These are phyloP conservation scores for Esox lucius DNA, from an alignment of 2,797 vertebrate species.

Conservation along the genomic window DNA sequence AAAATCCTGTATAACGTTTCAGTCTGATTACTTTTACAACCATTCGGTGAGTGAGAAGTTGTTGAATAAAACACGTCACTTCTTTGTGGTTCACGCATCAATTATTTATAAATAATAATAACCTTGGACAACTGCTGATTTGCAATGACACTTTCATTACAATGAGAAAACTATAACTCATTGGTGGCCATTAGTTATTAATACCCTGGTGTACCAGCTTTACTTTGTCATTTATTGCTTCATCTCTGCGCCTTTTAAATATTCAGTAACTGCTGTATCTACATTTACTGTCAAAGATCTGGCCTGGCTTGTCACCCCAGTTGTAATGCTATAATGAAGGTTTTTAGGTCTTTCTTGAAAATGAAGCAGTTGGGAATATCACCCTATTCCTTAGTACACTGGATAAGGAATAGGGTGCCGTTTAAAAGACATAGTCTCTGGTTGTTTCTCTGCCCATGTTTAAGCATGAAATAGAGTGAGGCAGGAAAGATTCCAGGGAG, in stretches of 20 bases:
- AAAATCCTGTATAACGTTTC: conserved; percentile 67
- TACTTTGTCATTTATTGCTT: conserved; percentile 86
- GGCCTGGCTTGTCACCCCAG: conserved; percentile 58
- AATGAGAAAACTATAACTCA: conserved; percentile 80
- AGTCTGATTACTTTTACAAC: conserved; percentile 63
- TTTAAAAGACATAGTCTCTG: neutral
- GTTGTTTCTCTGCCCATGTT: neutral
- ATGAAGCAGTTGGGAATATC: conserved; percentile 14
- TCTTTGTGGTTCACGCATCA: conserved; percentile 78
- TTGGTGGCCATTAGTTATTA: conserved; percentile 81
- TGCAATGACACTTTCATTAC: conserved; percentile 86
- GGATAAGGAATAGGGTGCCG: neutral
- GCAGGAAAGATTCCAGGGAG: too few species aligned
- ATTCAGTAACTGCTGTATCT: conserved; percentile 84
- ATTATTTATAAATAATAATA: conserved; percentile 89
- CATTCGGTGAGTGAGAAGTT: conserved; percentile 63
- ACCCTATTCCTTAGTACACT: neutral
- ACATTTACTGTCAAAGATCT: conserved; percentile 81
- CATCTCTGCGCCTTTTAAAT: conserved; percentile 83
- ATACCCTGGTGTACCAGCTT: conserved; percentile 81
- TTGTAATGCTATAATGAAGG: conserved; percentile 49
- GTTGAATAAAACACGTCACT: conserved; percentile 60
- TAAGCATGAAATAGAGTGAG: neutral
- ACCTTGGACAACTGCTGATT: conserved; percentile 84
- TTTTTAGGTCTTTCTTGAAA: conserved; percentile 50